These are phyloP conservation scores for Romanomermis culicivorax DNA, from an alignment of 2,888 invertebrate species.

Conservation along the genomic window DNA sequence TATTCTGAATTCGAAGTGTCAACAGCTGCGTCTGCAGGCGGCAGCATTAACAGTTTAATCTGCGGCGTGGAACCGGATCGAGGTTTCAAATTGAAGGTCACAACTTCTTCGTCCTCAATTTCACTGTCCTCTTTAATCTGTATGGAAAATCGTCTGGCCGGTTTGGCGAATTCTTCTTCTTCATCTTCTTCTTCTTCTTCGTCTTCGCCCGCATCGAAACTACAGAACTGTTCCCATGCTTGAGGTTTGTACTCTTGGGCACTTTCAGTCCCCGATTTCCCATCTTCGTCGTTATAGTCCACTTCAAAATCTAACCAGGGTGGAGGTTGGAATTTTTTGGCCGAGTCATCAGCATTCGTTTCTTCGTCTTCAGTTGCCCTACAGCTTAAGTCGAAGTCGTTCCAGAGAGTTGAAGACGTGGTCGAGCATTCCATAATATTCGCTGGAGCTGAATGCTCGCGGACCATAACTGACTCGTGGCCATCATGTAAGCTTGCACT, in stretches of 20 bases:
- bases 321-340: not conserved
- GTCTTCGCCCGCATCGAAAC: not conserved
- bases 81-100: not conserved
- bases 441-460: no score
- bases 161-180: not conserved
- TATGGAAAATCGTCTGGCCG: not conserved
- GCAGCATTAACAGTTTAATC: not conserved
- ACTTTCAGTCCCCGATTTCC: no score
- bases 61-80: not conserved
- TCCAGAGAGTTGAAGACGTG: not conserved
- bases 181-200: conserved; percentile 1
- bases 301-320: no score
- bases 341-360: not conserved
- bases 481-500: not conserved
- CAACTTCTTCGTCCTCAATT: not conserved
- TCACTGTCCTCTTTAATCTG: not conserved
- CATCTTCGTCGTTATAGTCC: no score
- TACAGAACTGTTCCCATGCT: conserved; percentile 1
- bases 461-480: not conserved
- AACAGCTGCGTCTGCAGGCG: not conserved
- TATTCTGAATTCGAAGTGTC: not conserved
- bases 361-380: not conserved
- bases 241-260: no score
- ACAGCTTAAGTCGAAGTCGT: not conserved
- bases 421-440: no score